Base-by-base conservation (phyloP, 2,888 invertebrate species). In the Mayetiola destructor region DNA sequence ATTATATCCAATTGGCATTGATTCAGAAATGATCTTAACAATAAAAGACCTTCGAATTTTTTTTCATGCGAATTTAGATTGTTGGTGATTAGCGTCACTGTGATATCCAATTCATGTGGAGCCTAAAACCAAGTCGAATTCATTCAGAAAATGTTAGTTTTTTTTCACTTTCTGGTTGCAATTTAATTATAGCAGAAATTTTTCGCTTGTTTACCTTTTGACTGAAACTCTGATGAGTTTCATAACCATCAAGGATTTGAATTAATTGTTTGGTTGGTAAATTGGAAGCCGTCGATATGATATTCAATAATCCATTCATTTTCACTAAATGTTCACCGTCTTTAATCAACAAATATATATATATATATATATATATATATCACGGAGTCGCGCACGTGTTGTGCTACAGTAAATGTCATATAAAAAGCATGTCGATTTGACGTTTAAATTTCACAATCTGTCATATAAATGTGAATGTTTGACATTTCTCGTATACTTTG, bases 191-290 rank as follows among this genome's bases (percentile, higher is more conserved):
- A 8, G 20, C 3, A 18, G 3, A 18, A 4, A 35, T 23, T 16
- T 52, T n/a, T n/a, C 12, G 42, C 27, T 14, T 36, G 58, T 56
- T 61, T 63, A 67, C 67, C 59, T 63, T 60, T 30, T 58, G 20
- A 29, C 61, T 60, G 58, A 66, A 65, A 60, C 62, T 62, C 57
- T 64, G 63, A 40, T 67, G 65, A 37, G 67, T 65, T 4, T 63
- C 61, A 4, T 67, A 59, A 2, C 64, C 65, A 29, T 63, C 58
- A 1, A 67, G 57, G 57, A 64, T 64, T 14, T 61, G 60, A 14
- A 63, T 57, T 10, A 66, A 59, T 57, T 60, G 59, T 8, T 60
- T 59, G 14, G 16, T 58, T 16, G 64, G 62, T 2, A 63, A 55
- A 3, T 56, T 60, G 1, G 64, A 57, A 32, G 66, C 62, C 8